These are phyloP conservation scores for Meiosimyza platycephala DNA, from an alignment of 2,888 invertebrate species.

Conservation along the genomic window DNA sequence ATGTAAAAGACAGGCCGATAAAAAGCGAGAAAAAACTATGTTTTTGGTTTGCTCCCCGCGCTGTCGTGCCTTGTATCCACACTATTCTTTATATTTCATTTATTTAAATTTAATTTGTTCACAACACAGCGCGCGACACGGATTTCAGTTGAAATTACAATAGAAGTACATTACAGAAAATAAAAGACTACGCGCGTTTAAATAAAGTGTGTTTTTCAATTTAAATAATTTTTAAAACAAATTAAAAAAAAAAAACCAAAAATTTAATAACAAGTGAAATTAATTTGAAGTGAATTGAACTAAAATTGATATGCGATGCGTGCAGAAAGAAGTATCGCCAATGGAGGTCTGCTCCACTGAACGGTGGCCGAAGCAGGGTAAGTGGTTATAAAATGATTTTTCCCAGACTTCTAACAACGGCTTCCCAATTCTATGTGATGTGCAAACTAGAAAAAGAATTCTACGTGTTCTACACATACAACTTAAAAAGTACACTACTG, in stretches of 20 bases:
- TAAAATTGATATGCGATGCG: constrained; percentile 42
- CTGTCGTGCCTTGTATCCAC: constrained; percentile 37
- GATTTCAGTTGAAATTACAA: constrained; percentile 31
- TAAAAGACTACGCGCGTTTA: no score
- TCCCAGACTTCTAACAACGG: no score
- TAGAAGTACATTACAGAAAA: no score
- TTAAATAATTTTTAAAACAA: constrained; percentile 17
- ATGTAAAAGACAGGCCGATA: constrained; percentile 36
- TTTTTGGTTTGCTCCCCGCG: constrained; percentile 28
- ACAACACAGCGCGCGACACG: constrained; percentile 39
- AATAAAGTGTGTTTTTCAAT: no score
- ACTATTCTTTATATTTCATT: constrained; percentile 41
- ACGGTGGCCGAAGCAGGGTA: no score
- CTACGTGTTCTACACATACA: no score
- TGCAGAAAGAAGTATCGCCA: constrained; percentile 36
- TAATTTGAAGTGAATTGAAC: constrained; percentile 27
- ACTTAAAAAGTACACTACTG: no score
- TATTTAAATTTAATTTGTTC: constrained; percentile 39
- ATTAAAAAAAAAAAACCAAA: constrained; percentile 14
- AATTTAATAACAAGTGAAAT: constrained; percentile 32
- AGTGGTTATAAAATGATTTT: no score
- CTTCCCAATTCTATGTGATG: no score
- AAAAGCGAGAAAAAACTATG: constrained; percentile 26
- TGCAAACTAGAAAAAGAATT: no score
- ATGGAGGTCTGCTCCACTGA: constrained; percentile 5